phyloP scores from a whole-genome alignment of 2,888 invertebrate species.

The Oscheius sp. region DNA sequence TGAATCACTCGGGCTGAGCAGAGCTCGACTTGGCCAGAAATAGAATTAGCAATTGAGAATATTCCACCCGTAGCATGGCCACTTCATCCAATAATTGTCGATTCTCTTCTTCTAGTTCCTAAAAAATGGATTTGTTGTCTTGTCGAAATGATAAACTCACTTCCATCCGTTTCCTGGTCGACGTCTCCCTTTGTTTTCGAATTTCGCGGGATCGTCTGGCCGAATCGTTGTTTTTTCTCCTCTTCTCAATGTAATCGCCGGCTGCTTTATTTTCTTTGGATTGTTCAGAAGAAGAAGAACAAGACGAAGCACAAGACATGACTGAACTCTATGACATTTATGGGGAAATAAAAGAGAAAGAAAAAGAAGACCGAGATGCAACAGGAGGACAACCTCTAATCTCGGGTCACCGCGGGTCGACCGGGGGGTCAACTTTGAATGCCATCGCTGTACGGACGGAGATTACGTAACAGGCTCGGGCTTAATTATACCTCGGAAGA shows the following conservation, averaged over 20 bases:
- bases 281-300: neutral
- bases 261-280: neutral
- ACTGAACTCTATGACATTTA: no score
- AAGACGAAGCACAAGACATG: slow-evolving; percentile 12
- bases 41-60: slow-evolving; percentile 29
- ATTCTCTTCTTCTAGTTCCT: slow-evolving; percentile 37
- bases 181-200: slow-evolving; percentile 18
- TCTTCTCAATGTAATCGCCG: slow-evolving; percentile 29
- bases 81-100: slow-evolving; percentile 18
- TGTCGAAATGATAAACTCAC: slow-evolving; percentile 7
- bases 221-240: slow-evolving; percentile 30
- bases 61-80: slow-evolving; percentile 20
- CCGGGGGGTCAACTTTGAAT: slow-evolving; percentile 40
- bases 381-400: slow-evolving; percentile 27
- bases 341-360: neutral
- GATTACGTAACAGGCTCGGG: slow-evolving; percentile 15
- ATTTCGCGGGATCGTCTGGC: slow-evolving; percentile 35
- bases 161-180: slow-evolving; percentile 30
- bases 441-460: slow-evolving; percentile 18
- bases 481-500: slow-evolving; percentile 10
- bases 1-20: slow-evolving; percentile 10
- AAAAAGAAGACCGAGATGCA: neutral
- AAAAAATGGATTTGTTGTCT: neutral
- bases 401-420: slow-evolving; percentile 36
- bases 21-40: slow-evolving; percentile 20